Evolutionary conservation across 2,888 invertebrate genomes (phyloP), one percentile per base, ranked within the genome.

Genomic region (Chalcis sispes): DNA sequence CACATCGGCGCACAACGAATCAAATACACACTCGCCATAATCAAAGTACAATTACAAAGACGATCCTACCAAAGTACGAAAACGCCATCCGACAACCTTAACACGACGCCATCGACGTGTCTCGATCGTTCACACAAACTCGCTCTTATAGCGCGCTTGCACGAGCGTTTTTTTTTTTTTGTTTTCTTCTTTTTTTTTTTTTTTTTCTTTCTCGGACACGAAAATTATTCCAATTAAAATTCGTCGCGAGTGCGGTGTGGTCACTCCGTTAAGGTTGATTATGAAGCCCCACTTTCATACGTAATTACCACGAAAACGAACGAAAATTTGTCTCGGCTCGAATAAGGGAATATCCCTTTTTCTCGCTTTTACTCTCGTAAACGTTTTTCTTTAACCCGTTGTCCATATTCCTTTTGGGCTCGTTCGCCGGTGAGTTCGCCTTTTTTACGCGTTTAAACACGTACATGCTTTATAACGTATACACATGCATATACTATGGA

Each of bases 251-350:
- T 59, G 42, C 52, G 72, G 52, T 59, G 20, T 8, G 23, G 23
- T 7, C 13, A 20, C 46, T 32, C 32, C 48, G 46, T 25, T 46
- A 36, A 32, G 32, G 32, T 32, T 5, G 5, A 32, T n/a, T n/a
- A n/a, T n/a, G n/a, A n/a, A n/a, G n/a, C n/a, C 75, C 69, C 69
- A 69, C 18, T 48, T 72, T 78, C 75, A 73, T 73, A 66, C 75
- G 72, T 80, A 80, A 80, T 80, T 80, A 80, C 75, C 66, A 75
- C 56, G 75, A 73, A 75, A 78, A 77, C 77, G 72, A 71, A 72
- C 71, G n/a, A n/a, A 77, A 80, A 80, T 80, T 80, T 78, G 66
- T 71, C 80, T 80, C 64, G n/a, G n/a, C n/a, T n/a, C n/a, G n/a
- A 67, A 59, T 64, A 64, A 72, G 70, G 74, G 46, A 32, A 7